Base-by-base conservation (phyloP, 2,797 vertebrate genomes). In the Phaenicophaeus curvirostris region DNA sequence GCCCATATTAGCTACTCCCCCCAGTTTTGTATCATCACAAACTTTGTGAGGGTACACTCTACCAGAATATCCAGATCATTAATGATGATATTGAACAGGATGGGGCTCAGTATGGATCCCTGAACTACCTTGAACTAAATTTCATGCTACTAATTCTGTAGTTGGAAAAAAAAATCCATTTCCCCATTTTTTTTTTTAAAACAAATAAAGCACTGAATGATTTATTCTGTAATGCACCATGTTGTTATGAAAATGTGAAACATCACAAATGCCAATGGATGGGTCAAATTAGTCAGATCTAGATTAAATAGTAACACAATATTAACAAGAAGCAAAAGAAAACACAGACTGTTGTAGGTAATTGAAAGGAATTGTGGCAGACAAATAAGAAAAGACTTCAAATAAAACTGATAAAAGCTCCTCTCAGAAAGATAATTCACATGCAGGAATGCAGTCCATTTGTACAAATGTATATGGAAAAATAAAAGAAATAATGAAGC, bases 301-400 rank as follows among this genome's bases (percentile, higher is more conserved):
- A 58, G 6, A 17, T 72, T 78, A 48, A 77, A 89, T 90, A 89
- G 67, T 44, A 81, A 4, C 6, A 46, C 37, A 5, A 1, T 37
- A 31, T 42, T 84, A 93, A 44, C 54, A 86, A 66, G 46, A 82
- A 84, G 39, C n/a, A 69, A 91, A 94, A 85, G 51, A 89, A 89
- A 69, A 35, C 71, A 89, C 68, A 80, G 54, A 71, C 19, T 53
- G 6, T 61, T 53, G 6, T 9, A 83, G 31, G 68, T 69, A 93
- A 39, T 39, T 39, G 39, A 39, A 90, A 67, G 30, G 44, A 63
- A 78, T 81, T 72, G 33, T 16, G 63, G 19, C 37, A 81, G 74
- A 75, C 55, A 86, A 68, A 66, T n/a, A 75, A 75, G 44, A 87
- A 65, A 83, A 77, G 8, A 57, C 81, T 93, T 90, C 51, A 90